Conservation (phyloP, 2,797 vertebrate genomes). For the Acanthis flammea region DNA sequence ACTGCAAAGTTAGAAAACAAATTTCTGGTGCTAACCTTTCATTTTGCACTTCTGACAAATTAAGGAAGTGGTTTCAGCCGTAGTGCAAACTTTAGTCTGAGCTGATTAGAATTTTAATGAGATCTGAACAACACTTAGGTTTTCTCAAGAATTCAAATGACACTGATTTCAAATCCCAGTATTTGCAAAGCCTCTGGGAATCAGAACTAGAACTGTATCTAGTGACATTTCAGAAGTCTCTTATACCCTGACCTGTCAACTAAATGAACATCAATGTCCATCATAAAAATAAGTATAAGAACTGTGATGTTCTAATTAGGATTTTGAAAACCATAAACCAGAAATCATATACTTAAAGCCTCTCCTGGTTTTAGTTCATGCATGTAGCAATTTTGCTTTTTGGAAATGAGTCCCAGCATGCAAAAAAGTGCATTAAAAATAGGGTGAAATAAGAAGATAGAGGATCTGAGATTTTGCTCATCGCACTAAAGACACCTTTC, state of each 20-base stretch:
- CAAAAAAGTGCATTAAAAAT: not conserved
- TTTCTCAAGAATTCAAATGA: not conserved
- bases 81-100: not conserved
- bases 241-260: not conserved
- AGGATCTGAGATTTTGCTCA: not conserved
- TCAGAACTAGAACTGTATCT: not conserved
- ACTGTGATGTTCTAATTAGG: not conserved
- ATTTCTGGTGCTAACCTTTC: not conserved
- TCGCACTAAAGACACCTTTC: not conserved
- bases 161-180: constrained; percentile 10
- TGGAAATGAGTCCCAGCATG: not conserved
- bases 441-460: not conserved
- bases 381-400: not conserved
- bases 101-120: constrained; percentile 19
- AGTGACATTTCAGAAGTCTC: not conserved
- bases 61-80: not conserved
- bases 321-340: not conserved
- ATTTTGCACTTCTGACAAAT: constrained; percentile 11
- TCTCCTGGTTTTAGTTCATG: not conserved
- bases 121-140: not conserved
- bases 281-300: not conserved
- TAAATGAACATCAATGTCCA: not conserved
- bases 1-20: not conserved
- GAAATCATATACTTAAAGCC: not conserved
- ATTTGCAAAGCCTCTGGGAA: constrained; percentile 7